Base-by-base conservation (phyloP, 2,113 vertebrate genomes). In the Atlantisia rogersi region DNA sequence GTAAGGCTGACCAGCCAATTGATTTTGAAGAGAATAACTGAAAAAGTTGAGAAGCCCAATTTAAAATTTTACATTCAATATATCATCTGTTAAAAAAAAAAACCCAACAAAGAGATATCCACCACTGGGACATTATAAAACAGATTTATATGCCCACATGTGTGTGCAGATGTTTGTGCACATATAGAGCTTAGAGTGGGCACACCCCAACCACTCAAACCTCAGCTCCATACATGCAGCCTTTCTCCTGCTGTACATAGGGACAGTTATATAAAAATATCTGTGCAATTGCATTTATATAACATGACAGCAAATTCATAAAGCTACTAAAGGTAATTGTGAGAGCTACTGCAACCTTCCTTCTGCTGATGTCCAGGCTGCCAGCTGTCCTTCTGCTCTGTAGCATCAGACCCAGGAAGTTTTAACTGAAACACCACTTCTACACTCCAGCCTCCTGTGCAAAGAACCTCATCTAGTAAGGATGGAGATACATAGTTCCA, bases 21-120 rank as follows among this genome's bases (percentile, higher is more conserved):
- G 37, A 95, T 92, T 94, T 83, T 50, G 35, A 68, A 87, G 91
- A 90, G 42, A 88, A 24, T 59, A 86, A 88, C 53, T 59, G 48
- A 44, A 81, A 83, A 50, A 74, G n/a, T 32, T 48, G 9, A 82
- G 73, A 85, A 83, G 6, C 15, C 8, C 39, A 64, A 65, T 82
- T 77, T 25, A 53, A 91, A 58, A 31, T 73, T 44, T 86, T 62
- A 31, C 18, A 73, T 89, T 76, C 8, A 39, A 56, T 15, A n/a
- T 19, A 24, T 62, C 32, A 65, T 16, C 53, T 35, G 46, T 22
- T 35, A 64, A 70, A 60, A 35, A 84, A 12, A 26, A 10, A 52
- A 13, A 48, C 46, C 46, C 9, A 50, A 50, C 21, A 50, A 22
- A 11, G 21, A 24, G 50, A 0, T 19, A 63, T 7, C 15, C 18